A percentile compares a stretch with the other conserved stretches of the same genome.
phyloP scores from a whole-genome alignment of 2,797 vertebrate species.

The Thunnus albacares region DNA sequence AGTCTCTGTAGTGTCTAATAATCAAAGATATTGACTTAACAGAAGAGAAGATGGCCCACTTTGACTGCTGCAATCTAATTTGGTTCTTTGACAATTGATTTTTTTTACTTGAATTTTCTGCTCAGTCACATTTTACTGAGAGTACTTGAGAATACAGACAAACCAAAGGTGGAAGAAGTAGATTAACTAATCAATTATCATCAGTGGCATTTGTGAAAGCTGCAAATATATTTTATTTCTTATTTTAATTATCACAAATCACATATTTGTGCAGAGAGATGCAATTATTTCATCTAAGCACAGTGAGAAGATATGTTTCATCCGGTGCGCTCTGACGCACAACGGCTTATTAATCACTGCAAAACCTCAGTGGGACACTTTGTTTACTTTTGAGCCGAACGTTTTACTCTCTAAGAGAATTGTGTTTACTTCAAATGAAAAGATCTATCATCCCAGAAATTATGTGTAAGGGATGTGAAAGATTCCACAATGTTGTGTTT shows the following conservation, averaged over 20 bases:
- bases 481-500: background rate
- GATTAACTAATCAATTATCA: constrained; percentile 22
- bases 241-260: background rate
- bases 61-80: constrained; percentile 21
- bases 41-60: background rate
- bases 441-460: background rate
- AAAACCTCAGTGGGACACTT: background rate
- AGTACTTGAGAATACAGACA: background rate
- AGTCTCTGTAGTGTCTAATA: background rate
- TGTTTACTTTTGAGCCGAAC: background rate
- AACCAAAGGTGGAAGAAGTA: constrained; percentile 11
- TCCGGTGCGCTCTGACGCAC: background rate
- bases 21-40: constrained; percentile 26
- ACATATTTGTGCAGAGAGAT: background rate
- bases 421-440: background rate
- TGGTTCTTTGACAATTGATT: constrained; percentile 15
- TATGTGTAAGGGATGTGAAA: background rate
- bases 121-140: background rate
- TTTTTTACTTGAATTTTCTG: constrained; percentile 24
- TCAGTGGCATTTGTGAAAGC: background rate
- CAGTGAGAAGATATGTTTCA: background rate
- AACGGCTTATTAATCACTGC: background rate
- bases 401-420: background rate
- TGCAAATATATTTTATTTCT: background rate
- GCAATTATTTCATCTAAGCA: background rate